phyloP scores from a whole-genome alignment of 53 echinoderm and acorn worm genomes.

The Echinometra lucunter region DNA sequence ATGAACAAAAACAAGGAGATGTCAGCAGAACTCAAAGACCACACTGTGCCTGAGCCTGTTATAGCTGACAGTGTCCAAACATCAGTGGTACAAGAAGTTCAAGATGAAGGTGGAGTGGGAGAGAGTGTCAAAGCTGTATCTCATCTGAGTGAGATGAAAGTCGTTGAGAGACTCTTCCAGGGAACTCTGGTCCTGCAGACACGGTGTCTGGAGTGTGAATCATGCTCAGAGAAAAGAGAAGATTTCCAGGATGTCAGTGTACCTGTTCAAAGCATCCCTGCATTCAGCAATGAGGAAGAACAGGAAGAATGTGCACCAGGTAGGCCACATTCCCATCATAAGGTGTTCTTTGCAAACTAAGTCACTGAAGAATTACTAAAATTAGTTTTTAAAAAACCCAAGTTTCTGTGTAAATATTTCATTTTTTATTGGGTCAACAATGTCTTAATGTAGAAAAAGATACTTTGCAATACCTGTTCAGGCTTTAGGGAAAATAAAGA shows the following conservation, averaged over 20 bases:
- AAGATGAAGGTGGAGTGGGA: not conserved
- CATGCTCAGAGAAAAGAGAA: constrained; percentile 89
- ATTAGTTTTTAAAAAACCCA: too few relatives aligned
- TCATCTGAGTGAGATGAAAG: constrained; percentile 26
- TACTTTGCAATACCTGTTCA: too few relatives aligned
- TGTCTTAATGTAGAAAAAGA: too few relatives aligned
- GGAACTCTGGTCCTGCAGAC: constrained; percentile 86
- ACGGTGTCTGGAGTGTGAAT: constrained; percentile 92
- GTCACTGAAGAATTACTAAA: too few relatives aligned
- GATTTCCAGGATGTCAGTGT: constrained; percentile 97
- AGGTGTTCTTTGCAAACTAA: too few relatives aligned
- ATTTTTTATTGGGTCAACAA: too few relatives aligned
- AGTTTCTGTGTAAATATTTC: too few relatives aligned
- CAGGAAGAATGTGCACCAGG: constrained; percentile 74
- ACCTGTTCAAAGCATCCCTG: constrained; percentile 83
- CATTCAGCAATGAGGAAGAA: constrained; percentile 59
- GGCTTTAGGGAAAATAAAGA: too few relatives aligned
- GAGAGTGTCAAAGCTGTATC: not conserved
- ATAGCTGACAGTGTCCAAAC: not conserved
- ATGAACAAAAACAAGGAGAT: not conserved
- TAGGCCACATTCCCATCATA: not conserved
- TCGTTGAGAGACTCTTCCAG: constrained; percentile 85
- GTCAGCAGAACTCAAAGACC: not conserved
- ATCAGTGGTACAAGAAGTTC: too few relatives aligned
- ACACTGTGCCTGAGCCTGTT: not conserved